These are phyloP conservation scores for human (Homo sapiens) DNA, from an alignment of 2,113 vertebrate species.

Conservation along the genomic window GRCh38 chr7:130506501-130507000, in stretches of 20 bases:
- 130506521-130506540: constrained; percentile 70
- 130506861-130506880: background rate
- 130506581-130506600: constrained; percentile 37
- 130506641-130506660: background rate
- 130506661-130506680: constrained; percentile 79
- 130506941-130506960: background rate
- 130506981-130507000: constrained; percentile 46
- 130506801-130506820: constrained; percentile 88
- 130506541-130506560: constrained; percentile 64
- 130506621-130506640: constrained; percentile 32
- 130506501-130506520: constrained; percentile 66
- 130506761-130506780: constrained; percentile 94
- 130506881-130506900: constrained; percentile 57
- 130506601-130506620: constrained; percentile 37
- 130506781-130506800: constrained; percentile 91
- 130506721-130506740: constrained; percentile 98
- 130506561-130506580: constrained; percentile 60
- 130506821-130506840: constrained; percentile 46
- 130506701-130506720: constrained; percentile 91
- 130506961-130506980: background rate
- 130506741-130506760: constrained; percentile 95
- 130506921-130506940: constrained; percentile 8
- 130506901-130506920: constrained; percentile 45
- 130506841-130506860: background rate
- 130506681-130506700: constrained; percentile 96